Evolutionary conservation across 23 tunicate genomes (phyloP), one percentile per base, ranked within the genome.

Genomic region (Aplidium turbinatum): DNA sequence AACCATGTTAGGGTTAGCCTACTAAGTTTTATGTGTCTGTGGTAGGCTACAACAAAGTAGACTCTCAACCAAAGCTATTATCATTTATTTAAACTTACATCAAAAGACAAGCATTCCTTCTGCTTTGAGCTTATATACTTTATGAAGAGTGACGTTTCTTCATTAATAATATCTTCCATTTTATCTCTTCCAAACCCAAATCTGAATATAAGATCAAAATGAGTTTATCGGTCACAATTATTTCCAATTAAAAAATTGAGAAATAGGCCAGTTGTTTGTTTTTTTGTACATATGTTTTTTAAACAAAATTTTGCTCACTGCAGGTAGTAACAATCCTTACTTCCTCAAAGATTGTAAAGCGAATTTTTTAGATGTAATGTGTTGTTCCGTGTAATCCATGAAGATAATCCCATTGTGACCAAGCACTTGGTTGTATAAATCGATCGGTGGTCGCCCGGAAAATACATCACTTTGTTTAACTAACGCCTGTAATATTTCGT

Each of bases 391-490:
- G 54, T 57, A 75, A 58, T 75, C 80, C 3, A 26, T 26, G 27
- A 35, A 75, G 23, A 35, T 58, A 22, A 75, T 39, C 13, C 80
- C 80, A 22, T 75, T 34, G 4, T 58, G 9, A 25, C 31, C 68
- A 1, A 58, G 33, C 21, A 75, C 68, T 57, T 75, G 68, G 18
- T 58, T 75, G 55, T 35, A 57, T 1, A 75, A 21, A 35, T 21
- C 22, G 2, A 75, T 45, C n/a, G 25, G 54, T 13, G 66, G 68
- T 25, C 80, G 80, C 19, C 80, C 68, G 4, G 80, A 75, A 58
- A 75, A 75, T 16, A 20, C 23, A 18, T 35, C 18, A 38, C 68
- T 52, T 75, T 75, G 80, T 35, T 75, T 75, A 1, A 75, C 80
- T 1, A 55, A 57, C 3, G 80, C 80, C 80, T 75, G 68, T 20